These are phyloP conservation scores for Eueides isabella DNA, from an alignment of 1,140 invertebrate genomes.

Conservation along the genomic window DNA sequence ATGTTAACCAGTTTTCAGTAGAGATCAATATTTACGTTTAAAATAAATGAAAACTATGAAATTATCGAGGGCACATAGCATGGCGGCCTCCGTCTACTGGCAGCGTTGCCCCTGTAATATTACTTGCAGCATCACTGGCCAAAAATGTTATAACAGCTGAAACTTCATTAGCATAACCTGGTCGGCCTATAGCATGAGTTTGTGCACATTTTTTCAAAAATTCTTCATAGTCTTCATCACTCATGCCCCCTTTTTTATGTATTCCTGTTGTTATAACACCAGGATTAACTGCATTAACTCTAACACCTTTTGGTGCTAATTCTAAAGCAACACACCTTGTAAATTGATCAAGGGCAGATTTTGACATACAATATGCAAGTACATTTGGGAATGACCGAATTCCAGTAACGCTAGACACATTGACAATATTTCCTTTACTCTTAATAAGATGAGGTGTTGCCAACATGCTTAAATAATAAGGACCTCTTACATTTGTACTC, in stretches of 20 bases:
- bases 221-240: constrained; percentile 85
- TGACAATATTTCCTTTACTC: constrained; percentile 90
- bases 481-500: constrained; percentile 88
- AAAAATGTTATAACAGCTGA: constrained; percentile 90
- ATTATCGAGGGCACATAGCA: constrained; percentile 67
- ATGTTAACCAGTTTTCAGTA: constrained; percentile 1
- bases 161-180: constrained; percentile 88
- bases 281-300: constrained; percentile 91
- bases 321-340: constrained; percentile 88
- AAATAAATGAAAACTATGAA: neutral
- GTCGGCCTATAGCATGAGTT: constrained; percentile 90
- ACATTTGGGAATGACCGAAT: constrained; percentile 86
- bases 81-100: constrained; percentile 89
- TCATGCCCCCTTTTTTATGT: constrained; percentile 87
- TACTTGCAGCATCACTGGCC: constrained; percentile 88
- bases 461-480: constrained; percentile 89
- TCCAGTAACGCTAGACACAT: constrained; percentile 92
- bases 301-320: constrained; percentile 86
- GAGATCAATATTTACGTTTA: neutral
- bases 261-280: constrained; percentile 89
- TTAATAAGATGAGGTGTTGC: constrained; percentile 88
- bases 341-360: constrained; percentile 91
- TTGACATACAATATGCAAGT: constrained; percentile 90
- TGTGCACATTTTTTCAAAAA: constrained; percentile 88
- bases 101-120: constrained; percentile 89